phyloP scores from a whole-genome alignment of 2,888 invertebrate species.

The Luffia ferchaultella region DNA sequence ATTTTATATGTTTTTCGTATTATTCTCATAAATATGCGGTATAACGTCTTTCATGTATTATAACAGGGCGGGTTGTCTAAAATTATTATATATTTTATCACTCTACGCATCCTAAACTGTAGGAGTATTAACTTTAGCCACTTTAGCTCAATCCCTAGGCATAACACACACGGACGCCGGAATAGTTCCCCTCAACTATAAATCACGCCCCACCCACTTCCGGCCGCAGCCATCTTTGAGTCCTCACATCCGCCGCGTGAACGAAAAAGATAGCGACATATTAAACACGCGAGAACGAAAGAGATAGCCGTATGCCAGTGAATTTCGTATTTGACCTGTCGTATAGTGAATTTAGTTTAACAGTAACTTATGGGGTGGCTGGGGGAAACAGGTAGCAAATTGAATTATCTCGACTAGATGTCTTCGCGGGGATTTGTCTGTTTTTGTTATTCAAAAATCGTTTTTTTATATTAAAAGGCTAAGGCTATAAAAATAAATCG shows the following conservation, averaged over 20 bases:
- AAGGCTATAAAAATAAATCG: too few relatives aligned
- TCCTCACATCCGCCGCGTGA: conserved; percentile 46
- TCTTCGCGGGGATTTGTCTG: not conserved
- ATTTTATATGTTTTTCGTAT: too few relatives aligned
- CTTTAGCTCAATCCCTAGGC: too few relatives aligned
- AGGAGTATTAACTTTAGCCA: too few relatives aligned
- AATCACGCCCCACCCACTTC: conserved; percentile 59
- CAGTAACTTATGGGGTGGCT: not conserved
- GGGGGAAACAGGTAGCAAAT: conserved; percentile 2
- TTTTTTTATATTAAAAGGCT: too few relatives aligned
- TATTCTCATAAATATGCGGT: too few relatives aligned
- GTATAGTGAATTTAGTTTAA: not conserved
- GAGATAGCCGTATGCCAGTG: conserved; percentile 17
- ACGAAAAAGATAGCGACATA: conserved; percentile 2
- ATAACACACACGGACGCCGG: not conserved
- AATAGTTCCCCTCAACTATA: conserved; percentile 27
- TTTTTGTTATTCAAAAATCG: not conserved
- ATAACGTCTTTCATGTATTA: too few relatives aligned
- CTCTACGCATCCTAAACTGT: too few relatives aligned
- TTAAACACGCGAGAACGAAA: conserved; percentile 18
- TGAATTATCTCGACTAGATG: not conserved
- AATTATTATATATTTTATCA: too few relatives aligned
- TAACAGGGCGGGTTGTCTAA: too few relatives aligned
- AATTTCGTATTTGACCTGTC: conserved; percentile 1
- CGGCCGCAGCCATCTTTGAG: conserved; percentile 63